Base-by-base conservation (phyloP, 1,140 invertebrate species). In the Drosophila azteca region DNA sequence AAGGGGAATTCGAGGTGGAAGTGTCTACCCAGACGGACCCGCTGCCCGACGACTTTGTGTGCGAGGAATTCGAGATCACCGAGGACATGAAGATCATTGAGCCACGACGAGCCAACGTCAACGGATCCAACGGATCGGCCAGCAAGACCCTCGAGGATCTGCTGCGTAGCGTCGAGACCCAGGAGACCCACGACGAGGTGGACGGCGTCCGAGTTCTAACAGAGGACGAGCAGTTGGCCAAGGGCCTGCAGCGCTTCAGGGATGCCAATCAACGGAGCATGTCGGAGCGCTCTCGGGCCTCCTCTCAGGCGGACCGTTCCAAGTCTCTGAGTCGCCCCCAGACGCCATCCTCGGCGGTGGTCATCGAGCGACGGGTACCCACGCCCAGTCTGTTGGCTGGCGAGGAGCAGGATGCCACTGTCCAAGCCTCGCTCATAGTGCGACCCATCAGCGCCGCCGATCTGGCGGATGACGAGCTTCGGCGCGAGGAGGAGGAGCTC, bases 21-120 rank as follows among this genome's bases (percentile, higher is more conserved):
- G 94, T 95, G 2, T 96, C 95, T 1, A 96, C 95, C 0, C 96
- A 97, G 92, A 97, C 96, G 0, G 96, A 97, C 91, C 95, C 96
- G 0, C 79, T 96, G 20, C 95, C 96, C 0, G 95, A 96, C 82
- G 95, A 96, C 78, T 93, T 96, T 63, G 93, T 95, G 24, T 95
- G 94, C 52, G 94, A 95, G 79, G 95, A 94, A 77, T 91, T 94
- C 43, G 92, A 93, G 64, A 92, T 93, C 50, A 93, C 94, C 62
- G 93, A 94, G 41, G 91, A 92, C 59, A 90, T 91, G 81, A 83
- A 90, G 53, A 69, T 91, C 15, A 91, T 91, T 6, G 84, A 91
- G 46, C 80, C 90, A 0, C 72, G 91, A 15, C 65, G 77, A 39
- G 35, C 11, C 15, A 11, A 22, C 24, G 41, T 3, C 15, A 6